phyloP scores from a whole-genome alignment of 2,113 vertebrate genomes.

The Pterocles orientalis region DNA sequence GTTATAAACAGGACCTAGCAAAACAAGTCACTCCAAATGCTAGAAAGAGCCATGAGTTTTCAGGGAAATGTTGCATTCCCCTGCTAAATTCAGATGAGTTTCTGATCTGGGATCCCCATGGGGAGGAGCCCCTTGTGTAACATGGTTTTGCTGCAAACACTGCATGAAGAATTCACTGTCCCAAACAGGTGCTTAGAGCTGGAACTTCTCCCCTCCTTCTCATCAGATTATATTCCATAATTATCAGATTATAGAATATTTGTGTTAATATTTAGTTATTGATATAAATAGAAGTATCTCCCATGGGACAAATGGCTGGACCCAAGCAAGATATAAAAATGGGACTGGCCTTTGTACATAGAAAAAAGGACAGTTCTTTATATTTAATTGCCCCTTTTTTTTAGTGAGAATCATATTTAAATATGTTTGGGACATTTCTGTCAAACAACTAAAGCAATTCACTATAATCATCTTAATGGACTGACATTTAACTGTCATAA shows the following conservation, averaged over 20 bases:
- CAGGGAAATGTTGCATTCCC: neutral
- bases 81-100: neutral
- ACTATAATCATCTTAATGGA: neutral
- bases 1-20: neutral
- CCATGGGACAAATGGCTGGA: neutral
- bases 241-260: neutral
- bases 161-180: neutral
- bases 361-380: neutral
- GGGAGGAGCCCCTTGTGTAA: neutral
- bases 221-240: neutral
- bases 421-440: neutral
- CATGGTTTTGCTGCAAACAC: neutral
- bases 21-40: neutral
- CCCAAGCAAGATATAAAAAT: neutral
- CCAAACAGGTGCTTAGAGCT: neutral
- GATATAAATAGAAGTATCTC: neutral
- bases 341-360: neutral
- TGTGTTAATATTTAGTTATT: neutral
- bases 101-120: neutral
- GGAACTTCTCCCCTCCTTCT: neutral
- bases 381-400: neutral
- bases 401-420: neutral
- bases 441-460: neutral
- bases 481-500: neutral
- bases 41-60: neutral